phyloP scores from a whole-genome alignment of 2,888 invertebrate species.

The Leucophora obtusa region DNA sequence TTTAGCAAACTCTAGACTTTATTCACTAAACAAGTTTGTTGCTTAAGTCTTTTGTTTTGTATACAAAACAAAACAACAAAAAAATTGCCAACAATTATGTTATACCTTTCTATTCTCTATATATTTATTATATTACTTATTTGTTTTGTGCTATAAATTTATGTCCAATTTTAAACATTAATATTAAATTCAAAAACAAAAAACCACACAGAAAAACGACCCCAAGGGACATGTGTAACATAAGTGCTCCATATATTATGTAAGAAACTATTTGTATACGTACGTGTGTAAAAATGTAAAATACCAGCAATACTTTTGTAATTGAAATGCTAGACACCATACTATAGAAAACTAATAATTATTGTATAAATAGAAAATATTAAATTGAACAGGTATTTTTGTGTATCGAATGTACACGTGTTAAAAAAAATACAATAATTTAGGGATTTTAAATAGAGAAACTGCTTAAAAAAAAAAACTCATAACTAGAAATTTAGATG shows the following conservation, averaged over 20 bases:
- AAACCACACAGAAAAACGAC: neutral
- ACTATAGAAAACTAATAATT: neutral
- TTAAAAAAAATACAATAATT: neutral
- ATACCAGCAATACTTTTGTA: neutral
- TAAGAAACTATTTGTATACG: constrained; percentile 15
- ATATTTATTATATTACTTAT: neutral
- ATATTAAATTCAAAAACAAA: neutral
- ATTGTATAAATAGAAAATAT: neutral
- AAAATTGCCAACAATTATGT: constrained; percentile 22
- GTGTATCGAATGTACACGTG: neutral
- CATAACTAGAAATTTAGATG: neutral
- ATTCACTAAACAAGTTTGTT: constrained; percentile 1
- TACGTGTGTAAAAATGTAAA: neutral
- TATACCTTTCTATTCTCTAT: constrained; percentile 47
- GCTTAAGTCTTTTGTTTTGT: constrained; percentile 30
- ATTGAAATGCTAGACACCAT: neutral
- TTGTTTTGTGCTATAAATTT: neutral
- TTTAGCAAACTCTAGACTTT: too few species aligned
- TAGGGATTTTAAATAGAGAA: neutral
- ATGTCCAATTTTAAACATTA: neutral
- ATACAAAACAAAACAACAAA: neutral
- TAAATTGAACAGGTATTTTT: neutral
- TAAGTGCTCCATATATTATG: constrained; percentile 44
- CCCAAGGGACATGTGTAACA: constrained; percentile 53
- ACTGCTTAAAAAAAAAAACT: too few species aligned